These are phyloP conservation scores for Thereva unica DNA, from an alignment of 2,888 invertebrate species.

Conservation along the genomic window DNA sequence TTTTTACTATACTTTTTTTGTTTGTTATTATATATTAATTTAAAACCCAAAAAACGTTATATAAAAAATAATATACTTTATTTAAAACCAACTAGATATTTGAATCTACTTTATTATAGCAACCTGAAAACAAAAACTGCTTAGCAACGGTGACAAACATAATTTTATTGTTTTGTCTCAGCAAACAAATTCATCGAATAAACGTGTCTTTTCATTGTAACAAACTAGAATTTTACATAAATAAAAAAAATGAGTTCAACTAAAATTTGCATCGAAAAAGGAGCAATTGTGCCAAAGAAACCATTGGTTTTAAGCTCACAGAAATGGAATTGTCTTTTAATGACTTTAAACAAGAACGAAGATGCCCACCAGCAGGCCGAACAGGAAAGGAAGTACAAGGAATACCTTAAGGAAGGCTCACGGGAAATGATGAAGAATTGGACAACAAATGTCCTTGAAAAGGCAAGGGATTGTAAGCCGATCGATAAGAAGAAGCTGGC, in stretches of 20 bases:
- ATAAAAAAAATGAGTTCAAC: constrained; percentile 1
- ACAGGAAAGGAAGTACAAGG: constrained; percentile 53
- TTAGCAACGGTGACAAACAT: constrained; percentile 6
- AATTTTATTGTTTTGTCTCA: constrained; percentile 13
- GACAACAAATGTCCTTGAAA: constrained; percentile 46
- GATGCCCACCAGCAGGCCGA: constrained; percentile 46
- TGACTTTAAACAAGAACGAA: constrained; percentile 23
- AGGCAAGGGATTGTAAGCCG: constrained; percentile 1
- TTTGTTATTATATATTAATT: too few species aligned
- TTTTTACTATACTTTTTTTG: too few species aligned
- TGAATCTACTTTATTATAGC: background rate
- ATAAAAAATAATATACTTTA: too few species aligned
- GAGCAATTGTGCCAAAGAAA: background rate
- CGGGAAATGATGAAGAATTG: constrained; percentile 57
- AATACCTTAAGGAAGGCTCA: constrained; percentile 56
- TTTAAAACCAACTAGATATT: background rate
- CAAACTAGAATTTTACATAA: constrained; percentile 2
- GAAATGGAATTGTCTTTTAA: constrained; percentile 35
- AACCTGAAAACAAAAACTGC: background rate
- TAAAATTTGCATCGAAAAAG: background rate
- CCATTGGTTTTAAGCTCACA: constrained; percentile 22
- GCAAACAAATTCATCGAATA: constrained; percentile 6
- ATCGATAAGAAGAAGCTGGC: constrained; percentile 49
- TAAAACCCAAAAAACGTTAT: too few species aligned
- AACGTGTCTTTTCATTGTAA: too few species aligned